Percentiles rank a stretch among this genome's conserved stretches.
These are phyloP conservation scores for Spermophilus dauricus DNA, from an alignment of 2,113 vertebrate species.

Conservation along the genomic window DNA sequence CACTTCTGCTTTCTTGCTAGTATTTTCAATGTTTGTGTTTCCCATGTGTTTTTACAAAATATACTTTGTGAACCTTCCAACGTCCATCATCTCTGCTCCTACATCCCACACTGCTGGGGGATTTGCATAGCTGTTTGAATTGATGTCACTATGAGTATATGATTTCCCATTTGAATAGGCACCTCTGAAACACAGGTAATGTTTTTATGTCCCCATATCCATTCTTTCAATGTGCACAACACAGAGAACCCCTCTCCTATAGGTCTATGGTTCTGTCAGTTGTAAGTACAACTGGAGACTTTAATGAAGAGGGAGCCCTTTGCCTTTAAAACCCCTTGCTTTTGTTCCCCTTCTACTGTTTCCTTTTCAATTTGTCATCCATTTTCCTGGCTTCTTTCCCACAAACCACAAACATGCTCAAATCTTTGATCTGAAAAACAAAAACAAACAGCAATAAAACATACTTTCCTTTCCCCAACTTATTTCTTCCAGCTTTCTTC, in stretches of 20 bases:
- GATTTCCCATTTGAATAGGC: neutral
- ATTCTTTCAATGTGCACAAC: neutral
- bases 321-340: neutral
- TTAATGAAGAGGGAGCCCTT: neutral
- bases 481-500: neutral
- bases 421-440: slow-evolving; percentile 26
- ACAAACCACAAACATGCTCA: neutral
- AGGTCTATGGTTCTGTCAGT: neutral
- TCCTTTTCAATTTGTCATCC: neutral
- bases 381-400: neutral
- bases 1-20: neutral
- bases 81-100: neutral
- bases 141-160: neutral
- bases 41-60: neutral
- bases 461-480: neutral
- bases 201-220: neutral
- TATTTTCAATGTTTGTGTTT: neutral
- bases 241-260: neutral
- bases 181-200: neutral
- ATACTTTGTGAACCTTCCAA: neutral
- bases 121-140: neutral
- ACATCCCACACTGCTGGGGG: neutral
- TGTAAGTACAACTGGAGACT: neutral
- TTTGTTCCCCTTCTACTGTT: neutral
- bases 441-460: neutral